These are phyloP conservation scores for Craseonycteris thonglongyai DNA, from an alignment of 2,113 vertebrate species.

Conservation along the genomic window DNA sequence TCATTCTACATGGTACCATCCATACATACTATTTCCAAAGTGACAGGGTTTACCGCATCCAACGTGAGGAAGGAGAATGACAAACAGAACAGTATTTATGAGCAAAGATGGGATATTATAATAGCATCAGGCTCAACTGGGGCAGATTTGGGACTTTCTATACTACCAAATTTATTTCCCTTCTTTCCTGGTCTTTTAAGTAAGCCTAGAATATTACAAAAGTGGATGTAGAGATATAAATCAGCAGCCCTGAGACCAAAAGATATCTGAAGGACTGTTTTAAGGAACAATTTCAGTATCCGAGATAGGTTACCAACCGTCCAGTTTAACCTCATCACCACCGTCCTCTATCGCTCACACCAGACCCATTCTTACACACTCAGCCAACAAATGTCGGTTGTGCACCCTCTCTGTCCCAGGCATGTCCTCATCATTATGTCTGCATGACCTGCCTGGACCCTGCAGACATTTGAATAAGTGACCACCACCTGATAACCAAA, in stretches of 20 bases:
- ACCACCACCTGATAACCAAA: background rate
- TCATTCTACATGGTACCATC: background rate
- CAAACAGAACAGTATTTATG: background rate
- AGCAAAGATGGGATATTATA: background rate
- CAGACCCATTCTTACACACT: background rate
- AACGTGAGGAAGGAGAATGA: background rate
- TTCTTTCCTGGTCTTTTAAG: background rate
- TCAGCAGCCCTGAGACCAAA: background rate
- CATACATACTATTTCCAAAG: background rate
- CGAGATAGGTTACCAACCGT: background rate
- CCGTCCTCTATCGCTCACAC: background rate
- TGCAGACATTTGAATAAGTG: background rate
- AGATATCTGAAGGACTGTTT: background rate
- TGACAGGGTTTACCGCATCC: background rate
- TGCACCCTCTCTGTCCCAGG: background rate
- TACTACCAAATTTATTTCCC: background rate
- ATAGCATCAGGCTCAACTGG: background rate
- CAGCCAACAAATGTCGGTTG: background rate
- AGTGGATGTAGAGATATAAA: background rate
- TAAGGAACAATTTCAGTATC: background rate
- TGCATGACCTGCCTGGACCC: background rate
- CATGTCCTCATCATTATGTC: background rate
- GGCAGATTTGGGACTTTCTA: background rate
- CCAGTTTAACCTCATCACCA: background rate
- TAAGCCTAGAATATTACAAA: background rate